Evolutionary conservation across 2,797 vertebrate genomes (phyloP), one percentile per base, ranked within the genome.

Genomic region (Pangasius mekongensis): DNA sequence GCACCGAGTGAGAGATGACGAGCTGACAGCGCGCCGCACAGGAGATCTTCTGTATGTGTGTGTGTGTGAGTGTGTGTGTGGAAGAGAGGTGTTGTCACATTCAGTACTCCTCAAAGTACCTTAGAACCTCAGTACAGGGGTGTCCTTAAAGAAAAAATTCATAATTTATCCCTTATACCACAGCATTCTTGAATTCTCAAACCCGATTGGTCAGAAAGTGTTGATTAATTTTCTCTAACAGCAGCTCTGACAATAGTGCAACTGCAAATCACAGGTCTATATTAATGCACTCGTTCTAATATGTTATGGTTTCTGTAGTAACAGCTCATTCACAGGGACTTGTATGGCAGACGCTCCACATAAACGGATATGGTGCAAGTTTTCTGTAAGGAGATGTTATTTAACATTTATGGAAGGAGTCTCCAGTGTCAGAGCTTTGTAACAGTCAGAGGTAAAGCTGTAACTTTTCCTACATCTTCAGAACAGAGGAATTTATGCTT

Each of bases 1-100:
- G 92, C 83, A 91, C 89, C 89, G 89, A 92, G 87, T 86, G 89
- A 91, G 86, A 91, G 89, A 92, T 92, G 92, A 92, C 91, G 91
- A 91, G 88, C 89, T 90, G 92, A 93, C 91, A 92, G 87, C 84
- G 86, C 71, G 89, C 83, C 89, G 64, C 92, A 91, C 90, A 92
- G 90, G 90, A 91, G 89, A 89, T 84, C 88, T 88, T 89, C 69
- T 85, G 87, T 81, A 80, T 87, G 84, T 87, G 87, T 83, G 89
- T 88, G 86, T 86, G 80, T 87, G 84, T 86, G 69, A 39, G n/a
- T 62, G 36, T 84, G 85, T 77, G 84, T 62, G 52, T 71, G 62
- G 22, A 24, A 86, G 88, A 89, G 87, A 87, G 74, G 86, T 89
- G 87, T 91, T 91, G 89, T 92, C 91, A 91, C 87, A 90, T 92